Conservation (phyloP, 2,113 vertebrate genomes). For the Cromileptes altivelis region DNA sequence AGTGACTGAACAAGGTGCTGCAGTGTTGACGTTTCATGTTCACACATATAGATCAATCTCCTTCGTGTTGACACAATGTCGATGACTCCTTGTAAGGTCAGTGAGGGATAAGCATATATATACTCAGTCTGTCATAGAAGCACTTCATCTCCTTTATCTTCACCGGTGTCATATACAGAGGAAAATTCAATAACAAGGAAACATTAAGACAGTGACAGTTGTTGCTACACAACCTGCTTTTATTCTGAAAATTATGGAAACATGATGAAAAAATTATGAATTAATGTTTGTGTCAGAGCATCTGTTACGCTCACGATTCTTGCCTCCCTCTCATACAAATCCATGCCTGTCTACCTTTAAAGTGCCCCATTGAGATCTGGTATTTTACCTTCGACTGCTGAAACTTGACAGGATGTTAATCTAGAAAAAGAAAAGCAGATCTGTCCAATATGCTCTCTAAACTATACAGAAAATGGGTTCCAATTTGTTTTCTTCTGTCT, state of each 20-base stretch:
- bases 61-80: conserved; percentile 59
- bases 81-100: conserved; percentile 66
- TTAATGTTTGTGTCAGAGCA: not conserved
- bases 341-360: too few species aligned
- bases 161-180: conserved; percentile 2
- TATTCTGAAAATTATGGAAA: not conserved
- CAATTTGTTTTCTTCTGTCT: too few species aligned
- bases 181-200: conserved; percentile 7
- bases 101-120: conserved; percentile 40
- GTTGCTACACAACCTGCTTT: not conserved
- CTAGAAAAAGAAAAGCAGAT: too few species aligned
- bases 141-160: conserved; percentile 31
- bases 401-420: too few species aligned
- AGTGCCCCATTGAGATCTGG: too few species aligned
- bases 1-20: conserved; percentile 39
- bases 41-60: conserved; percentile 59
- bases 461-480: too few species aligned
- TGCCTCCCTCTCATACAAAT: not conserved
- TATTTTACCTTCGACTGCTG: too few species aligned
- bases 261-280: not conserved
- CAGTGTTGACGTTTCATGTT: conserved; percentile 73
- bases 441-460: too few species aligned
- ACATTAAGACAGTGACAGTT: not conserved
- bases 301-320: not conserved
- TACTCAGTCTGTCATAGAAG: conserved; percentile 18